Conservation (phyloP, 2,113 vertebrate species). For the Saccopteryx leptura region DNA sequence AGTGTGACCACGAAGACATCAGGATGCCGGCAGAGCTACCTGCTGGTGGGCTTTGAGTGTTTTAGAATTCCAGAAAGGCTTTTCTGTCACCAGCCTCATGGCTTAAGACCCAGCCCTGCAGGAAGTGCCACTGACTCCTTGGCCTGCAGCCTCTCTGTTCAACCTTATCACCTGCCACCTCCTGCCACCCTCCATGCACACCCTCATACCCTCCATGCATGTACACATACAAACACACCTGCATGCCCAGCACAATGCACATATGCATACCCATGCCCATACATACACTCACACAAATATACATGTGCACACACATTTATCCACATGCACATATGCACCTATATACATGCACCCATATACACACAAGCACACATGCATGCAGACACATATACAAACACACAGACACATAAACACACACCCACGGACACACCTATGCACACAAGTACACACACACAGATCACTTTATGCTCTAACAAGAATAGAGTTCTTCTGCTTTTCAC, state of each 20-base stretch:
- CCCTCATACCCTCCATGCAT: no score
- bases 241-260: not conserved
- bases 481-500: not conserved
- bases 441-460: accelerated
- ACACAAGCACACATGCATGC: no score
- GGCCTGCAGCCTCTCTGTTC: not conserved
- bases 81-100: not conserved
- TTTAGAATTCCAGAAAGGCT: not conserved
- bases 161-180: not conserved
- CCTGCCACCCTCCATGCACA: not conserved
- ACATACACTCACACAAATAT: not conserved
- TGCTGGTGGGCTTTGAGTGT: not conserved
- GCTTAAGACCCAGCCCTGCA: not conserved
- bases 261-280: accelerated
- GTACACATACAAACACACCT: no score
- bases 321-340: no score
- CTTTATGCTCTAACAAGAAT: not conserved
- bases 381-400: accelerated
- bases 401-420: not conserved
- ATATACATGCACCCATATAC: no score
- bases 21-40: not conserved
- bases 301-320: accelerated
- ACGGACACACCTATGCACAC: not conserved
- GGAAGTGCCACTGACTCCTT: not conserved
- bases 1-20: not conserved